A percentile compares a stretch with the other conserved stretches of the same genome.
Conservation (phyloP, 2,113 vertebrate species). For the Lophura nycthemera region DNA sequence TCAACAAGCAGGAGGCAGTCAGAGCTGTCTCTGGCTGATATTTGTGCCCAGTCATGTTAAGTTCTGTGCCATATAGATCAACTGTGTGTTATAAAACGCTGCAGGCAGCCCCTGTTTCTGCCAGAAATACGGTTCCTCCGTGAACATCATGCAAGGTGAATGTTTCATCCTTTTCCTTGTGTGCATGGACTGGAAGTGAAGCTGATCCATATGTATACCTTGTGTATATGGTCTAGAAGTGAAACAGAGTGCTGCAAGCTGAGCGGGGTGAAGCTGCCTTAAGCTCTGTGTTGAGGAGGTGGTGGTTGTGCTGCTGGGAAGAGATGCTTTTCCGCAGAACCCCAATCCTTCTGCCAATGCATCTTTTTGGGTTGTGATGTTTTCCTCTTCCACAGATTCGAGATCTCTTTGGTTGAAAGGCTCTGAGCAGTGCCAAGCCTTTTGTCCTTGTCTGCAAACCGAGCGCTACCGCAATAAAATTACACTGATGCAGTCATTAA, state of each 20-base stretch:
- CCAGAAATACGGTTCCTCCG: not conserved
- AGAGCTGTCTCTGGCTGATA: not conserved
- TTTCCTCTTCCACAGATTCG: not conserved
- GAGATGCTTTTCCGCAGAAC: not conserved
- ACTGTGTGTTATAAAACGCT: not conserved
- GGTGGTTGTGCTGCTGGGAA: not conserved
- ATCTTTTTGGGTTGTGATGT: not conserved
- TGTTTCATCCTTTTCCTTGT: not conserved
- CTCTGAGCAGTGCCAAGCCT: not conserved
- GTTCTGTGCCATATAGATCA: not conserved
- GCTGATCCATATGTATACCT: not conserved
- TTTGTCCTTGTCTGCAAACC: not conserved
- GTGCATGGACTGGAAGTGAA: not conserved
- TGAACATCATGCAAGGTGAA: not conserved
- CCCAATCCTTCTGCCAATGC: too few relatives aligned
- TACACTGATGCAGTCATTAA: not conserved
- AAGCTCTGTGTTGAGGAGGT: accelerated
- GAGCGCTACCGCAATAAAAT: not conserved
- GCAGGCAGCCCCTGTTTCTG: not conserved
- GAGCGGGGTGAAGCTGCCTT: not conserved
- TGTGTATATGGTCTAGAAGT: not conserved
- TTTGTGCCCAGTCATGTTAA: not conserved
- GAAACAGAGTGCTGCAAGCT: not conserved
- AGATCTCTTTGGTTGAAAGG: not conserved
- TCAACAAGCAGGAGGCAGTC: not conserved